phyloP scores from a whole-genome alignment of 2,113 vertebrate genomes.

The Eudyptes chrysolophus region DNA sequence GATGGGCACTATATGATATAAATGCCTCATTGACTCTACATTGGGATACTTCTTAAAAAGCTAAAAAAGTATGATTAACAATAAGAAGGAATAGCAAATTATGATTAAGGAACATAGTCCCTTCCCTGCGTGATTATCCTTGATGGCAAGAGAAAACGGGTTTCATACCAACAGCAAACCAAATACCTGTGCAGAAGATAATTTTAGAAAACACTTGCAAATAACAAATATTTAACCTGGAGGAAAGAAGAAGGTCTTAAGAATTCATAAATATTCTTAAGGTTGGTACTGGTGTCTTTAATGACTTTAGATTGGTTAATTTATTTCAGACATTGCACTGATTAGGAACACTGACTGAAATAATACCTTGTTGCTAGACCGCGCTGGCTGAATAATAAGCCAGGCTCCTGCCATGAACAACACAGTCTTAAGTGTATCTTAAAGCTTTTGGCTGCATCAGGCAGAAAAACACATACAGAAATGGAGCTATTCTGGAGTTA shows the following conservation, averaged over 20 bases:
- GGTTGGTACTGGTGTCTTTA: not conserved
- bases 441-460: not conserved
- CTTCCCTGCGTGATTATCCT: not conserved
- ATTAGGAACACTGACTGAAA: slow-evolving; percentile 1
- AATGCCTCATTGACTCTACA: not conserved
- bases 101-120: not conserved
- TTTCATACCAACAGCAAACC: not conserved
- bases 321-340: slow-evolving; percentile 18
- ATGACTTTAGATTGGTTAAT: not conserved
- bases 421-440: not conserved
- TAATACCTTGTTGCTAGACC: not conserved
- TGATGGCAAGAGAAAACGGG: not conserved
- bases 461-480: not conserved
- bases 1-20: not conserved
- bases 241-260: not conserved
- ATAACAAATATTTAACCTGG: not conserved
- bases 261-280: not conserved
- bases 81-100: not conserved
- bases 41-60: not conserved
- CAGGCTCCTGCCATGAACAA: not conserved
- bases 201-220: slow-evolving; percentile 4
- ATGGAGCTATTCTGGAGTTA: not conserved
- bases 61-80: not conserved
- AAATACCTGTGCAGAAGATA: not conserved
- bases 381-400: not conserved